Conservation (phyloP, 2,888 invertebrate species). For the Octonoba sinensis region DNA sequence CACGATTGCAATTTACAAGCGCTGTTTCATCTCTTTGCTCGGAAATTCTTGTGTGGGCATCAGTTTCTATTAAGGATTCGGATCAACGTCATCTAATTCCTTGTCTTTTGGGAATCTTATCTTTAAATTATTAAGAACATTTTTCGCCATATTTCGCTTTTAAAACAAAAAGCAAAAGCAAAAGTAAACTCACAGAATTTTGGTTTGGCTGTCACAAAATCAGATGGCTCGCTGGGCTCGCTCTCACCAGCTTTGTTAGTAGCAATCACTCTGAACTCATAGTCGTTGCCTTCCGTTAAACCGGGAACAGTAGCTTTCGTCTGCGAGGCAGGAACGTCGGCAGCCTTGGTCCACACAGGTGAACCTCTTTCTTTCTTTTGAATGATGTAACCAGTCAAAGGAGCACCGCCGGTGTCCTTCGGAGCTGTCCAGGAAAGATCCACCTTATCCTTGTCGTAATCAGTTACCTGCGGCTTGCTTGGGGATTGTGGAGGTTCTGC, state of each 20-base stretch:
- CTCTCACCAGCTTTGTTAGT: slow-evolving; percentile 68
- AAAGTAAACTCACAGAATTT: slow-evolving; percentile 72
- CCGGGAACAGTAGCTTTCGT: slow-evolving; percentile 89
- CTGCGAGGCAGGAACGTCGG: slow-evolving; percentile 85
- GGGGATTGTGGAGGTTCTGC: slow-evolving; percentile 90
- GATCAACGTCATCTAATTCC: too few species aligned
- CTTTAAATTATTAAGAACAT: too few species aligned
- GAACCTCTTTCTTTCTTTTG: slow-evolving; percentile 97
- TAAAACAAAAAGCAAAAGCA: neutral
- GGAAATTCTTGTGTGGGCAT: too few species aligned
- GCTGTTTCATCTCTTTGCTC: too few species aligned
- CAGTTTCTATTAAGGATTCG: too few species aligned
- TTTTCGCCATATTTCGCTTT: too few species aligned
- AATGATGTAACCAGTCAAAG: slow-evolving; percentile 79
- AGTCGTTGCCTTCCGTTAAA: slow-evolving; percentile 88
- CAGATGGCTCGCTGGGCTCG: slow-evolving; percentile 80
- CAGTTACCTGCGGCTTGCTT: slow-evolving; percentile 83
- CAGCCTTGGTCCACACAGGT: slow-evolving; percentile 93
- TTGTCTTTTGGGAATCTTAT: too few species aligned
- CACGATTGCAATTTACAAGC: too few species aligned
- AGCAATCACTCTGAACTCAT: slow-evolving; percentile 87
- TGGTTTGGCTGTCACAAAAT: slow-evolving; percentile 86
- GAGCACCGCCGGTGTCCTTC: slow-evolving; percentile 67
- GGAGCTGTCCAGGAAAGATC: slow-evolving; percentile 82
- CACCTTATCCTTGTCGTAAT: slow-evolving; percentile 77